Percentiles rank a stretch among this genome's conserved stretches.
Conservation (phyloP, 2,888 invertebrate genomes). For the Eristalis arbustorum region DNA sequence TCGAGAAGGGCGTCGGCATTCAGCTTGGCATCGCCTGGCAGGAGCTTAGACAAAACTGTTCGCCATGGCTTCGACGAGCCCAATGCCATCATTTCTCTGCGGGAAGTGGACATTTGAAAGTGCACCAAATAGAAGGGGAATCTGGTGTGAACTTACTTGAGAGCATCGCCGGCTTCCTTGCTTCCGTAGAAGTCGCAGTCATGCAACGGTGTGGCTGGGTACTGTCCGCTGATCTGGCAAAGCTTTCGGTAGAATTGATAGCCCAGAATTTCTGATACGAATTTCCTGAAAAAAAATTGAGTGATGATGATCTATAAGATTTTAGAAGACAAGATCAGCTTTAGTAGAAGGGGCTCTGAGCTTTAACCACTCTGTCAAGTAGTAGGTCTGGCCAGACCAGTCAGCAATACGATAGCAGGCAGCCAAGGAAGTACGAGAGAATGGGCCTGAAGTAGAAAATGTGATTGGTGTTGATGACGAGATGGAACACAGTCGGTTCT, state of each 20-base stretch:
- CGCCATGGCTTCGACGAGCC: conserved; percentile 89
- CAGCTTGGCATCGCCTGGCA: conserved; percentile 88
- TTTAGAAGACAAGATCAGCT: too few relatives aligned
- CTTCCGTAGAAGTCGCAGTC: conserved; percentile 92
- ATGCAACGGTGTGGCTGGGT: conserved; percentile 86
- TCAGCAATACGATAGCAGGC: too few relatives aligned
- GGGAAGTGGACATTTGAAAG: not conserved
- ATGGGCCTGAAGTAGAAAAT: too few relatives aligned
- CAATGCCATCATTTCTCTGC: conserved; percentile 83
- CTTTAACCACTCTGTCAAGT: too few relatives aligned
- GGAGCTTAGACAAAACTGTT: conserved; percentile 86
- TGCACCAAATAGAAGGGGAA: too few relatives aligned
- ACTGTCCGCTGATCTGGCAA: conserved; percentile 88
- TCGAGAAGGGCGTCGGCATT: conserved; percentile 88
- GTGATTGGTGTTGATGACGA: too few relatives aligned
- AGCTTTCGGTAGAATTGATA: conserved; percentile 89
- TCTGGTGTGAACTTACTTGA: conserved; percentile 78
- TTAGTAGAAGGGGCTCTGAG: too few relatives aligned
- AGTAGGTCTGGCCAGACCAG: too few relatives aligned
- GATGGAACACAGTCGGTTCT: too few relatives aligned
- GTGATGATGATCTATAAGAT: too few relatives aligned
- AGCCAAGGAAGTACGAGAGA: too few relatives aligned
- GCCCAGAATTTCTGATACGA: conserved; percentile 90
- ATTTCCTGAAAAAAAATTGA: conserved; percentile 82
- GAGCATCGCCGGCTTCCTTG: conserved; percentile 86